Percentiles rank a stretch among this genome's conserved stretches.
These are phyloP conservation scores for Dryadula phaetusa DNA, from an alignment of 2,888 invertebrate species.

Conservation along the genomic window DNA sequence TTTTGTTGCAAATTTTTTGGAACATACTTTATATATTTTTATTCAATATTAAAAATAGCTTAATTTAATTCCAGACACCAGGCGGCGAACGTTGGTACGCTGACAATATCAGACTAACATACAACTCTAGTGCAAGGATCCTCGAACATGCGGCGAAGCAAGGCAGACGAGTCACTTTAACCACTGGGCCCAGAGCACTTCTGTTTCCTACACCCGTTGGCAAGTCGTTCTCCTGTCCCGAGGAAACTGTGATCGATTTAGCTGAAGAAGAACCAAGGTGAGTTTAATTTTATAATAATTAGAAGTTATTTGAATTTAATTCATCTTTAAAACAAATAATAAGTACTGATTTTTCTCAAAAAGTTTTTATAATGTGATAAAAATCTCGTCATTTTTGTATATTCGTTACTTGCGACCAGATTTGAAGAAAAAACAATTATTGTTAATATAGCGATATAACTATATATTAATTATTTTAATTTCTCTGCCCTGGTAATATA, in stretches of 20 bases:
- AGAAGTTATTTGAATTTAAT: too few relatives aligned
- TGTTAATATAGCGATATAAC: too few relatives aligned
- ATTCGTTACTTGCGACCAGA: too few relatives aligned
- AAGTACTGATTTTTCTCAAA: too few relatives aligned
- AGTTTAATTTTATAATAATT: constrained; percentile 47
- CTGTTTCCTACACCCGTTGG: constrained; percentile 94
- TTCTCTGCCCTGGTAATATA: too few relatives aligned
- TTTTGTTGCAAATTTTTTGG: too few relatives aligned
- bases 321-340: too few relatives aligned
- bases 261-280: constrained; percentile 79
- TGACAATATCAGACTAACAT: constrained; percentile 89
- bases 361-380: too few relatives aligned
- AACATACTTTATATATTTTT: background rate
- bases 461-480: too few relatives aligned
- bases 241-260: constrained; percentile 87
- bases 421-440: too few relatives aligned
- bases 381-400: too few relatives aligned
- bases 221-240: constrained; percentile 91
- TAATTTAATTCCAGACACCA: constrained; percentile 86
- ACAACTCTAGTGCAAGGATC: constrained; percentile 87
- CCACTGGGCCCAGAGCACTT: constrained; percentile 85
- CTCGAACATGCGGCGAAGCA: constrained; percentile 86
- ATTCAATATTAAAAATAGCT: background rate
- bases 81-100: constrained; percentile 96
- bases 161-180: constrained; percentile 78